Evolutionary conservation across 2,888 invertebrate genomes (phyloP).

Genomic region (Keiferia lycopersicella): DNA sequence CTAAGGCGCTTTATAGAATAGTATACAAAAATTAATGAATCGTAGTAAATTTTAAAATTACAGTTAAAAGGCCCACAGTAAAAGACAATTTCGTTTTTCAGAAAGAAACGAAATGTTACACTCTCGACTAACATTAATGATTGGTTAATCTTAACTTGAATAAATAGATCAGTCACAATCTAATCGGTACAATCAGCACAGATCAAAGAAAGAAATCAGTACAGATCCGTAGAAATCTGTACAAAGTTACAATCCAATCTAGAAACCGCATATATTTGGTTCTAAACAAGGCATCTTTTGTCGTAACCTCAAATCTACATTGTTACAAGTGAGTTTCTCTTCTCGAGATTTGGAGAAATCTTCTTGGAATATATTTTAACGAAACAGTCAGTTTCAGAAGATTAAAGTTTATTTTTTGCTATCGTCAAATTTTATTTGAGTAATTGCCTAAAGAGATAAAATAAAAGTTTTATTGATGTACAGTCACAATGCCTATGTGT

Average conservation of each 20-base stretch:
- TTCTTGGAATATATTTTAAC: slow-evolving; percentile 24
- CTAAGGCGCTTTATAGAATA: too few relatives aligned
- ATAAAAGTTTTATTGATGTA: not conserved
- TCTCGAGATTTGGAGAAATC: slow-evolving; percentile 30
- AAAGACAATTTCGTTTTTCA: too few relatives aligned
- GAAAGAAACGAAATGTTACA: too few relatives aligned
- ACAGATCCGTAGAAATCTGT: not conserved
- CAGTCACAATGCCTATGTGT: not conserved
- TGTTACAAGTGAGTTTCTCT: slow-evolving; percentile 45
- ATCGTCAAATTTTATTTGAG: not conserved
- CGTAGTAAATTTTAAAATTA: too few relatives aligned
- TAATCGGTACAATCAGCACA: too few relatives aligned
- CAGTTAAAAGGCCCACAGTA: too few relatives aligned
- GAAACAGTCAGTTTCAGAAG: not conserved
- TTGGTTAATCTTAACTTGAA: too few relatives aligned
- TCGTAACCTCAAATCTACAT: slow-evolving; percentile 41
- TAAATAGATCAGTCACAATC: too few relatives aligned
- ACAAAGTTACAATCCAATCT: not conserved
- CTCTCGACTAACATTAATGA: too few relatives aligned
- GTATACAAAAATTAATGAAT: too few relatives aligned
- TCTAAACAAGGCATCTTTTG: slow-evolving; percentile 27
- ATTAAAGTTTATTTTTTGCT: not conserved
- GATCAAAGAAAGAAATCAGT: not conserved
- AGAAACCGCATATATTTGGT: not conserved
- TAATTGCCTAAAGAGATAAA: not conserved